A percentile compares a stretch with the other conserved stretches of the same genome.
Conservation (phyloP, 2,888 invertebrate species). For the Lycophotia porphyrea region DNA sequence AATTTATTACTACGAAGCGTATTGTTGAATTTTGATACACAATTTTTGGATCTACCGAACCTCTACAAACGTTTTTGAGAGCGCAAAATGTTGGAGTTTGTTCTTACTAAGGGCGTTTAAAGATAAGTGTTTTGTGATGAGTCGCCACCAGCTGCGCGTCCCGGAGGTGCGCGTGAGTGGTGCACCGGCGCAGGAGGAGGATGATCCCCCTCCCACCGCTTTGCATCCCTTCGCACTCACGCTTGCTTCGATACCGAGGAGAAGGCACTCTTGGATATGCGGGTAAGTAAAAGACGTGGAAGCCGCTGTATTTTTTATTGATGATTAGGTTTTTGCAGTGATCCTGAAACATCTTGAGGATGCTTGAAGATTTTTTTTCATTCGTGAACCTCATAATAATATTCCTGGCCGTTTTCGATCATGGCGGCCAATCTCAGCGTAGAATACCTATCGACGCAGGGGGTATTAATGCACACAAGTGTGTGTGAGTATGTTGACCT, state of each 20-base stretch:
- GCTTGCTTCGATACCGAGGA: conserved; percentile 90
- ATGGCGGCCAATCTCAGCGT: neutral
- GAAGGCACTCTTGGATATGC: conserved; percentile 94
- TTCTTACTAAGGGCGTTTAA: conserved; percentile 60
- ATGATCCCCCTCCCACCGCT: conserved; percentile 84
- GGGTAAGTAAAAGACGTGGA: conserved; percentile 89
- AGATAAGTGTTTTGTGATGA: conserved; percentile 88
- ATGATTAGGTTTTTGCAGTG: neutral
- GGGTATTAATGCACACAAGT: neutral
- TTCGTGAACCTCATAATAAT: neutral
- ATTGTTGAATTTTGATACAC: conserved; percentile 65
- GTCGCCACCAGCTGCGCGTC: conserved; percentile 90
- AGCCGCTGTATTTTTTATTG: conserved; percentile 12
- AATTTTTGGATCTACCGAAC: conserved; percentile 56
- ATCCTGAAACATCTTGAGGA: neutral
- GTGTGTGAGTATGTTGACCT: neutral
- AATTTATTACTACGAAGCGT: conserved; percentile 64
- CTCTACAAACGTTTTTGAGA: conserved; percentile 50
- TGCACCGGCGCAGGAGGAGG: conserved; percentile 87
- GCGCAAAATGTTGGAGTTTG: conserved; percentile 56
- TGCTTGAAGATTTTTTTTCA: neutral
- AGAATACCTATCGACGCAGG: neutral
- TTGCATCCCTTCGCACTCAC: conserved; percentile 87
- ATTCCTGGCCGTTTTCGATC: neutral
- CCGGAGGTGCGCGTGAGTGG: conserved; percentile 92